Conservation (phyloP, 2,888 invertebrate species). For the Hydrotaea diabolus region DNA sequence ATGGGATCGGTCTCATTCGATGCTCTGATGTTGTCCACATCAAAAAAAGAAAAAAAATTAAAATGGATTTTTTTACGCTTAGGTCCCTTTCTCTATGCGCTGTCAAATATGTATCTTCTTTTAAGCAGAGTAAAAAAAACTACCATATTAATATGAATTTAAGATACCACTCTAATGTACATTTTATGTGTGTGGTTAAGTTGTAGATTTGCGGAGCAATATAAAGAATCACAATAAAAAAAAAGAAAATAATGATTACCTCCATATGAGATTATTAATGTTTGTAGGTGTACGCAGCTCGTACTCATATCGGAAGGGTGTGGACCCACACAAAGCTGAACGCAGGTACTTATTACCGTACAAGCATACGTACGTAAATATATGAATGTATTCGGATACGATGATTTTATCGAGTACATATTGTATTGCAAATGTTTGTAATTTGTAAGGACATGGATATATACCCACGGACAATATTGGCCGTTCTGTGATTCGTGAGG, state of each 20-base stretch:
- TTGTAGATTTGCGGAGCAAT: not conserved
- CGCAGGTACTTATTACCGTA: not conserved
- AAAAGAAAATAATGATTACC: too few species aligned
- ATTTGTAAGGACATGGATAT: not conserved
- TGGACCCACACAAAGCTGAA: not conserved
- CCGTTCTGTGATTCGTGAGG: not conserved
- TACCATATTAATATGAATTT: too few species aligned
- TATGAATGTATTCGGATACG: too few species aligned
- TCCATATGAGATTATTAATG: not conserved
- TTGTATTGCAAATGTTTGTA: constrained; percentile 4
- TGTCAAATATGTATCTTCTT: too few species aligned
- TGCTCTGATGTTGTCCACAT: too few species aligned
- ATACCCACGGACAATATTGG: not conserved
- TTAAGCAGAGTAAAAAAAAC: too few species aligned
- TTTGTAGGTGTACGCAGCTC: not conserved
- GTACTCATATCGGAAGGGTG: not conserved
- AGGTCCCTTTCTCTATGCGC: too few species aligned
- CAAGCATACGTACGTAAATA: not conserved
- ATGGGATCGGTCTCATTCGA: too few species aligned
- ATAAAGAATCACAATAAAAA: not conserved
- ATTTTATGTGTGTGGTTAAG: too few species aligned
- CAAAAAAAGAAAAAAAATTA: too few species aligned
- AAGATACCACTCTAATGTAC: too few species aligned
- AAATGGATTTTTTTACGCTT: too few species aligned
- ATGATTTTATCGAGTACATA: not conserved